Evolutionary conservation across 1,140 invertebrate species (phyloP).

Genomic region (Drosophila saltans): DNA sequence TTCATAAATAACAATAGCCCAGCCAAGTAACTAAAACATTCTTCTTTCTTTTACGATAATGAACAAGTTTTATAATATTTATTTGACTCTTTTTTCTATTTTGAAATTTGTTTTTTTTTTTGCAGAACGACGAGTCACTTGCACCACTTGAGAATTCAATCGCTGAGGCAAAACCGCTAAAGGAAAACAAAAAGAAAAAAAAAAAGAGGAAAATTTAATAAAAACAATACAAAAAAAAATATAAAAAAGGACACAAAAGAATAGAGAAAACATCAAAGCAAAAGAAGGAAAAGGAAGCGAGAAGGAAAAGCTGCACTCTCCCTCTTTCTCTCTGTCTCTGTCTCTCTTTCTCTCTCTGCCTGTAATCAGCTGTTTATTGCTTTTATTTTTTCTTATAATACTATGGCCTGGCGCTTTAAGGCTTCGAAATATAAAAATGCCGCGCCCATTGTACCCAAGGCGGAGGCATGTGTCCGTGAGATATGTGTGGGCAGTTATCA

Average conservation of each 20-base stretch:
- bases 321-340: neutral
- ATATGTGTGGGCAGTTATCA: constrained; percentile 95
- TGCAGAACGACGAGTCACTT: too few relatives aligned
- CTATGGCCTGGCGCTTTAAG: constrained; percentile 97
- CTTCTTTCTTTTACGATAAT: neutral
- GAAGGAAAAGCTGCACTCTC: neutral
- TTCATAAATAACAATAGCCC: constrained; percentile 19
- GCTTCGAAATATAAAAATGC: constrained; percentile 99
- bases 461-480: constrained; percentile 94
- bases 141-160: too few relatives aligned
- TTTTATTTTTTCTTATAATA: constrained; percentile 11
- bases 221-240: too few relatives aligned
- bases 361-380: constrained; percentile 1
- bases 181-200: too few relatives aligned
- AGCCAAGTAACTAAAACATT: neutral
- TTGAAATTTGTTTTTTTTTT: too few relatives aligned
- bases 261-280: neutral
- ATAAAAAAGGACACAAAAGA: too few relatives aligned
- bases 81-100: too few relatives aligned
- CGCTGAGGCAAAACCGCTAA: too few relatives aligned
- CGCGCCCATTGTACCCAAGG: constrained; percentile 95
- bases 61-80: too few relatives aligned
- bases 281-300: neutral
- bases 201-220: too few relatives aligned
- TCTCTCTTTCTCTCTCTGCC: constrained; percentile 2